Evolutionary conservation across 2,888 invertebrate genomes (phyloP).

Genomic region (Drosophila percnosoma): DNA sequence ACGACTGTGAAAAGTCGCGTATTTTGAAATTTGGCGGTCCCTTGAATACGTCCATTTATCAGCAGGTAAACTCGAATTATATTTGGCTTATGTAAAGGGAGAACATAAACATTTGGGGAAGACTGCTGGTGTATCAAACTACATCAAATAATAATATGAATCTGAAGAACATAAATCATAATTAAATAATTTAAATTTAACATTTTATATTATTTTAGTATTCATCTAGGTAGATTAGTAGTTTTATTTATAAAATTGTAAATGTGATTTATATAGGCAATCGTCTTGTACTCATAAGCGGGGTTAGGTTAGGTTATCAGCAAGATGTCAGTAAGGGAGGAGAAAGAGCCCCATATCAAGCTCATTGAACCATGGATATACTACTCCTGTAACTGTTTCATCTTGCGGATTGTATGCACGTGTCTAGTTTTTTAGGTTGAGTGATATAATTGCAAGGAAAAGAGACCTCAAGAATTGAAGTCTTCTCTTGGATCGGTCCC

Average conservation of each 20-base stretch:
- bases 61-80: constrained; percentile 82
- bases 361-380: neutral
- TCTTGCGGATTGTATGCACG: neutral
- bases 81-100: neutral
- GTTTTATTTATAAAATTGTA: neutral
- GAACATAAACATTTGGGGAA: neutral
- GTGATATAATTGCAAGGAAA: neutral
- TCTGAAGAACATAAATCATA: no score
- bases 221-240: no score
- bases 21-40: constrained; percentile 85
- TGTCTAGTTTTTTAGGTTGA: neutral
- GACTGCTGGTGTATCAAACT: neutral
- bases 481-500: neutral
- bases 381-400: neutral
- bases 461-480: neutral
- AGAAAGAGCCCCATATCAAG: neutral
- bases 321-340: neutral
- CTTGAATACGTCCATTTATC: constrained; percentile 85
- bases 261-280: neutral
- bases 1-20: constrained; percentile 86
- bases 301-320: neutral
- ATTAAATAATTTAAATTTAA: neutral
- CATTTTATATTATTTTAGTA: neutral
- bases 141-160: neutral
- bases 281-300: neutral